These are phyloP conservation scores for Epizoanthus scotinus DNA, from an alignment of 92 coral and sea anemone species.

Conservation along the genomic window DNA sequence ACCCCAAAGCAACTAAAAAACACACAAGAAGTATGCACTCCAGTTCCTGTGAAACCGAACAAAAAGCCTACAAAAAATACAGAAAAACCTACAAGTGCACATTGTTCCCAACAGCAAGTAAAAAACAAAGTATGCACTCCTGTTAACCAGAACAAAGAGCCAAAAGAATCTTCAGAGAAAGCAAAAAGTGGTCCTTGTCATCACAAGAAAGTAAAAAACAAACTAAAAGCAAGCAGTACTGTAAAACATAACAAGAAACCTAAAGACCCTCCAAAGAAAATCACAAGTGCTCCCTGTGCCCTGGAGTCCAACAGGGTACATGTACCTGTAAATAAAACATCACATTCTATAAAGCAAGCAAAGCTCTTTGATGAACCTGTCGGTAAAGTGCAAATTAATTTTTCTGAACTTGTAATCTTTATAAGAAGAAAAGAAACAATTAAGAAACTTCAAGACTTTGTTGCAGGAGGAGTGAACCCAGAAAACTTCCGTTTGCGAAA, in stretches of 20 bases:
- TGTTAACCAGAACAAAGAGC: not conserved
- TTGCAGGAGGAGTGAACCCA: no score
- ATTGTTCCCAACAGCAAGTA: not conserved
- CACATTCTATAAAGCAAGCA: no score
- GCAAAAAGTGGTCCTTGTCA: not conserved
- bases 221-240: not conserved
- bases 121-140: not conserved
- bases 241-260: not conserved
- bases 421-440: not conserved
- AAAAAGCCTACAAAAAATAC: not conserved
- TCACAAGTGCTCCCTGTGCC: no score
- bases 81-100: not conserved
- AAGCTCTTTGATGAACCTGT: not conserved
- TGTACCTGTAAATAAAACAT: no score
- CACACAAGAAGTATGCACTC: not conserved
- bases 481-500: constrained; percentile 3
- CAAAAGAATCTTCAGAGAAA: not conserved
- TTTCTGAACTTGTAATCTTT: constrained; percentile 3
- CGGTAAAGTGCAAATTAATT: constrained; percentile 3
- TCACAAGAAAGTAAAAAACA: not conserved
- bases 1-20: not conserved
- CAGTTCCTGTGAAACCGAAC: not conserved
- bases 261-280: not conserved
- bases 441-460: no score
- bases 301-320: not conserved